These are phyloP conservation scores for Dallia pectoralis DNA, from an alignment of 2,797 vertebrate genomes.

Conservation along the genomic window DNA sequence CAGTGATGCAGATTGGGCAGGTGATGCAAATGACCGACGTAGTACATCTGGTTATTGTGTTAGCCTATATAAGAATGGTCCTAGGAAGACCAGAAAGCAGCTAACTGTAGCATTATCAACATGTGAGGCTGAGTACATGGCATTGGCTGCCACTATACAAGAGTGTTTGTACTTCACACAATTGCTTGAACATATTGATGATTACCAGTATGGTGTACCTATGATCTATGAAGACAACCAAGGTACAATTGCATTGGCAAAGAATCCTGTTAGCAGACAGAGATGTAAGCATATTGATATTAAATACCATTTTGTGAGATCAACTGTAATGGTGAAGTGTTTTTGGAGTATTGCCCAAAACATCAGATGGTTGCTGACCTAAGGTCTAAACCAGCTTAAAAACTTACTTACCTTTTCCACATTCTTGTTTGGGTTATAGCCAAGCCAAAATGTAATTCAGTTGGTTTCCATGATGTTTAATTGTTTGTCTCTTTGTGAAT, in stretches of 20 bases:
- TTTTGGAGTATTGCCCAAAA: conserved; percentile 23
- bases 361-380: conserved; percentile 35
- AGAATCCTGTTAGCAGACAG: conserved; percentile 29
- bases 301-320: conserved; percentile 32
- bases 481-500: too few species aligned
- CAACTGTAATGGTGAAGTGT: conserved; percentile 19
- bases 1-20: conserved; percentile 38
- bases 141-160: conserved; percentile 23
- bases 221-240: conserved; percentile 28
- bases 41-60: conserved; percentile 34
- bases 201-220: conserved; percentile 15
- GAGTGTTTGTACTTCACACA: conserved; percentile 23
- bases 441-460: too few species aligned
- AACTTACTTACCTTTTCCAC: too few species aligned
- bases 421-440: too few species aligned
- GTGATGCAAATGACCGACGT: conserved; percentile 12
- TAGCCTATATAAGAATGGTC: conserved; percentile 11
- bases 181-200: conserved; percentile 15
- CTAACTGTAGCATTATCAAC: conserved; percentile 25
- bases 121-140: conserved; percentile 35
- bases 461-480: too few species aligned
- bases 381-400: conserved; percentile 43
- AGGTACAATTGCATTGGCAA: conserved; percentile 27
- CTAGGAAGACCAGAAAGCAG: conserved; percentile 35
- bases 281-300: conserved; percentile 31